Percentiles rank a stretch among this genome's conserved stretches.
Evolutionary conservation across 1,140 invertebrate species (phyloP).

Genomic region (Drosophila erecta): DNA sequence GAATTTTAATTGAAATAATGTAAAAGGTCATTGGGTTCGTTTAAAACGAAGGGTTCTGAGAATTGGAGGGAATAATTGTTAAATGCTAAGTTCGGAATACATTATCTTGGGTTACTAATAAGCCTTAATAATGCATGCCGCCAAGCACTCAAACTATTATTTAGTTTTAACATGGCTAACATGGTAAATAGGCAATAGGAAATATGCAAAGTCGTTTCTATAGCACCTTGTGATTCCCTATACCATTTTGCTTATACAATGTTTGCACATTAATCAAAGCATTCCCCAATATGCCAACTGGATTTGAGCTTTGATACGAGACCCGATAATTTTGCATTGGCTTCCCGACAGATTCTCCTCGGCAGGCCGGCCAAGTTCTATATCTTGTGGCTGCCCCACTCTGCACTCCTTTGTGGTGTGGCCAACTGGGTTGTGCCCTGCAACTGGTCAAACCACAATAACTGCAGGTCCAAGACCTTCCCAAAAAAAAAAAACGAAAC

Average conservation of each 20-base stretch:
- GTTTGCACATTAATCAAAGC: conserved; percentile 13
- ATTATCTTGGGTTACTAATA: too few relatives aligned
- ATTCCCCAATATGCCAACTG: conserved; percentile 7
- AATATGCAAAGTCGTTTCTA: too few relatives aligned
- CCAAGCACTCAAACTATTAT: too few relatives aligned
- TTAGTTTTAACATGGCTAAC: too few relatives aligned
- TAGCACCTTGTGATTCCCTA: background rate
- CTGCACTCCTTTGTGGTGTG: conserved; percentile 20
- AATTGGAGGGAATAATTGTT: background rate
- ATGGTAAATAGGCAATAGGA: too few relatives aligned
- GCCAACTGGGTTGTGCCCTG: conserved; percentile 18
- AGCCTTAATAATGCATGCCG: too few relatives aligned
- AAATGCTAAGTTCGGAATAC: too few relatives aligned
- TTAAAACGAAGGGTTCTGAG: background rate
- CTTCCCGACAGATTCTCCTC: conserved; percentile 14
- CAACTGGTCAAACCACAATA: conserved; percentile 60
- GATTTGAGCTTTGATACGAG: conserved; percentile 2
- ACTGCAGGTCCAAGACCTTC: conserved; percentile 46
- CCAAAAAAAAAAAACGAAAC: conserved; percentile 26
- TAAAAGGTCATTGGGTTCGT: conserved; percentile 34
- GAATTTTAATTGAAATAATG: conserved; percentile 41
- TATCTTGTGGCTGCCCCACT: conserved; percentile 23
- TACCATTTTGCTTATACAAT: background rate
- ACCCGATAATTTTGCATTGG: conserved; percentile 3
- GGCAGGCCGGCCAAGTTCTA: conserved; percentile 8